Conservation (phyloP, 2,113 vertebrate genomes). For the Oncorhynchus gorbuscha region DNA sequence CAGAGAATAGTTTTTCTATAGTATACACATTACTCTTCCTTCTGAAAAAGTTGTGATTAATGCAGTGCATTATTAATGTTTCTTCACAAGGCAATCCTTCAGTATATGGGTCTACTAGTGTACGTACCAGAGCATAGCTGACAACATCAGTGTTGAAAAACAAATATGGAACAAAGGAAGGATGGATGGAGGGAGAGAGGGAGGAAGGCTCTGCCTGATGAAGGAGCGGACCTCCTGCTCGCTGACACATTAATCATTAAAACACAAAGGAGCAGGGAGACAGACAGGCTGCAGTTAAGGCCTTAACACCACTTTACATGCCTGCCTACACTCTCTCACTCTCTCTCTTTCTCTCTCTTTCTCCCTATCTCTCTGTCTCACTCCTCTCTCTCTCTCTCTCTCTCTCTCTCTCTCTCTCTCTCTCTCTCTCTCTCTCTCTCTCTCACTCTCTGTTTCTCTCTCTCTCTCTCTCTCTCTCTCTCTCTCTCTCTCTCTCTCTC, state of each 20-base stretch:
- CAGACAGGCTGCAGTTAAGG: slow-evolving; percentile 39
- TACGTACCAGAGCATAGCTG: slow-evolving; percentile 49
- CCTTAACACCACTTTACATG: slow-evolving; percentile 50
- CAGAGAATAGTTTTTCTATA: too few relatives aligned
- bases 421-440: not conserved
- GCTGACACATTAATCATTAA: slow-evolving; percentile 72
- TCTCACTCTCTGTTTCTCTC: not conserved
- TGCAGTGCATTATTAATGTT: slow-evolving; percentile 19
- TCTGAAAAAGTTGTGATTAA: not conserved
- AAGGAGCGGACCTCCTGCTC: slow-evolving; percentile 53
- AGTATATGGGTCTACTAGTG: slow-evolving; percentile 1
- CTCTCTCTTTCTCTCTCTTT: too few relatives aligned
- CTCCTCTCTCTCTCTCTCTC: not conserved
- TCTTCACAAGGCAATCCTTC: slow-evolving; percentile 38
- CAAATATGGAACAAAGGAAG: slow-evolving; percentile 3
- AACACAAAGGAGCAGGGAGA: slow-evolving; percentile 47
- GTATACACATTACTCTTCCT: not conserved
- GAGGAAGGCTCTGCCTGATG: slow-evolving; percentile 52
- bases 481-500: slow-evolving; percentile 13
- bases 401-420: not conserved
- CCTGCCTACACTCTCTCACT: not conserved
- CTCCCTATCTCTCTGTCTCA: too few relatives aligned
- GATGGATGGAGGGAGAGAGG: slow-evolving; percentile 36
- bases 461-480: slow-evolving; percentile 20
- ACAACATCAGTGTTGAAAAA: slow-evolving; percentile 45